Base-by-base conservation (phyloP, 2,113 vertebrate genomes). In the Ammodytes marinus region DNA sequence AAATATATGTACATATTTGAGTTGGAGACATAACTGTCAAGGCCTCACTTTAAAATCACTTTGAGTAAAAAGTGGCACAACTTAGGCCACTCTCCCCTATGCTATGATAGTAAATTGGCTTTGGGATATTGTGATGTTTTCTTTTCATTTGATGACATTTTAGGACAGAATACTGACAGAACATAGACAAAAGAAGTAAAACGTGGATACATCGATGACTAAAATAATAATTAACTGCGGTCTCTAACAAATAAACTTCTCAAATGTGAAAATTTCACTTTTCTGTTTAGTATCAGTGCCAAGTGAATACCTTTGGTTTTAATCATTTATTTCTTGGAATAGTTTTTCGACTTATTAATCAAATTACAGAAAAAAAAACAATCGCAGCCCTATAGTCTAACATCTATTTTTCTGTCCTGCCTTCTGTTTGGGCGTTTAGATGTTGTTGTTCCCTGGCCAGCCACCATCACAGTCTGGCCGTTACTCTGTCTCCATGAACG, bases 381-480 rank as follows among this genome's bases (percentile, higher is more conserved):
- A 8, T 65, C 27, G 7, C 37, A 15, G n/a, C 17, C 46, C 4
- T 5, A 12, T 8, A 8, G 14, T 2, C 12, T 37, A 12, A 46
- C 4, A 12, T 68, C 1, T 8, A 35, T 5, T 40, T 45, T 59
- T 43, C 45, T 52, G 8, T 17, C 50, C 43, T 58, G 8, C 35
- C 50, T 10, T 77, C 8, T 69, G 15, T 81, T 12, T 83, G 15
- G 83, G 43, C 59, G 27, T 83, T 60, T 77, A 99, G 98, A 97
- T 98, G 88, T 88, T 99, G 69, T 92, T 99, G 82, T 99, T 99
- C 80, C 98, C 98, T 0, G 98, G 98, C 73, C 97, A 99, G 73
- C 98, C 98, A 2, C 96, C 97, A 4, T 97, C 97, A 42, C 97
- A 96, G 69, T 96, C 96, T 9, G 99, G 97, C 68, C 96, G 98